Conservation (phyloP, 2,113 vertebrate species). For the Carollia perspicillata region DNA sequence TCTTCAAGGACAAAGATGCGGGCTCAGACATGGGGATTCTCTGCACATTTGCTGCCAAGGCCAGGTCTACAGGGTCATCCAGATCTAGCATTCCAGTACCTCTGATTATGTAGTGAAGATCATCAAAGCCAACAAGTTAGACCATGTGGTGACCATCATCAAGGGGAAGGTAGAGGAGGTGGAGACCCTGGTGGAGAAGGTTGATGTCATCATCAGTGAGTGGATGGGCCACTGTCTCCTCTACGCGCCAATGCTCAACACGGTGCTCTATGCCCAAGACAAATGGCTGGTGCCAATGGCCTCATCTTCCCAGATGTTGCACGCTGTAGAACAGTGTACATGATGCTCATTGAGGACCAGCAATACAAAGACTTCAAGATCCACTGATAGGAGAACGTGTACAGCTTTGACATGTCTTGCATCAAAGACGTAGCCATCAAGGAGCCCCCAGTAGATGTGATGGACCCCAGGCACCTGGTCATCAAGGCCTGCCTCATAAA, state of each 20-base stretch:
- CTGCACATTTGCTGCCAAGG: slow-evolving; percentile 95
- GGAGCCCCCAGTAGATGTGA: slow-evolving; percentile 92
- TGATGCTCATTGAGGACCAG: slow-evolving; percentile 92
- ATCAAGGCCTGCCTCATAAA: slow-evolving; percentile 89
- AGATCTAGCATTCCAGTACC: slow-evolving; percentile 94
- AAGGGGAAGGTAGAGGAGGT: slow-evolving; percentile 96
- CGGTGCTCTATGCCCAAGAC: slow-evolving; percentile 91
- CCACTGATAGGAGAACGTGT: slow-evolving; percentile 97
- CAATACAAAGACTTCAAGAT: slow-evolving; percentile 97
- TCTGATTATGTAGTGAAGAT: slow-evolving; percentile 95
- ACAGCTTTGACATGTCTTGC: slow-evolving; percentile 94
- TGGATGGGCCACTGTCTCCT: slow-evolving; percentile 98
- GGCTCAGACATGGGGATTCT: slow-evolving; percentile 93
- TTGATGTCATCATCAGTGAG: slow-evolving; percentile 95
- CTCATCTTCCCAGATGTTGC: slow-evolving; percentile 90
- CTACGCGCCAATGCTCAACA: slow-evolving; percentile 95
- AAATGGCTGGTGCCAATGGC: slow-evolving; percentile 86
- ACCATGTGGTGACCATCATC: slow-evolving; percentile 93
- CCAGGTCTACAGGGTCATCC: slow-evolving; percentile 91
- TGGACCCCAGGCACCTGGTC: slow-evolving; percentile 94
- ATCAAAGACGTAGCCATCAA: slow-evolving; percentile 95
- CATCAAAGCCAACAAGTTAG: slow-evolving; percentile 93
- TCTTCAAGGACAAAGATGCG: slow-evolving; percentile 95
- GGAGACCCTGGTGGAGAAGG: slow-evolving; percentile 89
- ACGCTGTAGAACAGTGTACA: slow-evolving; percentile 82